phyloP scores from a whole-genome alignment of 2,113 vertebrate genomes.

The Cyphomyrus discorhynchus region DNA sequence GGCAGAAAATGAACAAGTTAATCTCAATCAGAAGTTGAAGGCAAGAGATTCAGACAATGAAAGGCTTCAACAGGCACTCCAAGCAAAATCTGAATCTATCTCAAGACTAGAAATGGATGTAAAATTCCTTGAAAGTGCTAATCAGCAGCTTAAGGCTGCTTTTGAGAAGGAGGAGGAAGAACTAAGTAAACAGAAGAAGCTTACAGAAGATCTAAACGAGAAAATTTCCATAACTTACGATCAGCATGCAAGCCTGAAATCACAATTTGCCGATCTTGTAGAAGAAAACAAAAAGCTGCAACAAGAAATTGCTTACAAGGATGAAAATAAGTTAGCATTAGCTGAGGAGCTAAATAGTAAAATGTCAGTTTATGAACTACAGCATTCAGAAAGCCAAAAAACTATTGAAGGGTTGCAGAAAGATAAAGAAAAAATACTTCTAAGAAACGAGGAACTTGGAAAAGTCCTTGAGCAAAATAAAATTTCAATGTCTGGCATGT shows the following conservation, averaged over 20 bases:
- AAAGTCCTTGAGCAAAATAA: constrained; percentile 52
- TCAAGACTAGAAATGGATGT: constrained; percentile 48
- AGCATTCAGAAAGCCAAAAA: constrained; percentile 47
- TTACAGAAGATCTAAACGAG: constrained; percentile 44
- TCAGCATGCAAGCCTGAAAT: constrained; percentile 39
- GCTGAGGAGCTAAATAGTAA: constrained; percentile 44
- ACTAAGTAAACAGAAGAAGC: constrained; percentile 49
- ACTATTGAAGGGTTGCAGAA: constrained; percentile 43
- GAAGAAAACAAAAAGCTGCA: constrained; percentile 57
- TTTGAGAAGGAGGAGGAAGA: constrained; percentile 49
- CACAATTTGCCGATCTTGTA: constrained; percentile 49
- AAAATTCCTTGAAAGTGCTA: constrained; percentile 44
- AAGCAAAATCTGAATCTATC: constrained; percentile 51
- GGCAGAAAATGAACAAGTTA: constrained; percentile 49
- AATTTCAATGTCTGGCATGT: constrained; percentile 44
- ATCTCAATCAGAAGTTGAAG: constrained; percentile 50
- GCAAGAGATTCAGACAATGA: constrained; percentile 48
- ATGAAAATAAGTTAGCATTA: constrained; percentile 42
- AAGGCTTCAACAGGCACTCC: constrained; percentile 57
- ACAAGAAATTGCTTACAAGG: constrained; percentile 44
- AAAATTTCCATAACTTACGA: constrained; percentile 30
- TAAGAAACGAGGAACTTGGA: constrained; percentile 51
- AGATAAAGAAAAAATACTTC: constrained; percentile 57
- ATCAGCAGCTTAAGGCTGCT: constrained; percentile 50
- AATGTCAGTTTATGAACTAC: constrained; percentile 44